These are phyloP conservation scores for Tachysurus fulvidraco DNA, from an alignment of 2,113 vertebrate genomes.

Conservation along the genomic window DNA sequence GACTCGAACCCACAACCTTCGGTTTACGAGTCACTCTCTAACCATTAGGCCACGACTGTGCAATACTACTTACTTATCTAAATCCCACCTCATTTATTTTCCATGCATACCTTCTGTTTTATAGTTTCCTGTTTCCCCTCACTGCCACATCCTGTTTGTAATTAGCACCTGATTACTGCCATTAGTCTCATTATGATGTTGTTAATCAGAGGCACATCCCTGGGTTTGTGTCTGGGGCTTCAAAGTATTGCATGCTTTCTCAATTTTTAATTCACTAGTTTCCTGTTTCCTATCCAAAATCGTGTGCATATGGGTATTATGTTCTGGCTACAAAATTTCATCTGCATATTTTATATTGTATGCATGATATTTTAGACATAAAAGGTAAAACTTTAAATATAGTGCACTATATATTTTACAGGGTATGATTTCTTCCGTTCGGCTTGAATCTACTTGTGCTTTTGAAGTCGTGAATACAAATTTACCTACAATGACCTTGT, in stretches of 20 bases:
- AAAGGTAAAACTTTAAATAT: too few relatives aligned
- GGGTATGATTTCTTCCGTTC: not conserved
- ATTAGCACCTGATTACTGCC: not conserved
- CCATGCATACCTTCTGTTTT: not conserved
- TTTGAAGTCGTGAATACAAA: not conserved
- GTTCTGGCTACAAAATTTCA: too few relatives aligned
- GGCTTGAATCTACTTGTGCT: not conserved
- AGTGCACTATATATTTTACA: not conserved
- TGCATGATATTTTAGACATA: too few relatives aligned
- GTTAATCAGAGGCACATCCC: not conserved
- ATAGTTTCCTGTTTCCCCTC: not conserved
- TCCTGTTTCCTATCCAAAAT: not conserved
- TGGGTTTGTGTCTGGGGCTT: not conserved
- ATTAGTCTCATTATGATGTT: not conserved
- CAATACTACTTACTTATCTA: not conserved
- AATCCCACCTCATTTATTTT: not conserved
- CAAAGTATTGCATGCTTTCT: not conserved
- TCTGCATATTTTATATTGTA: too few relatives aligned
- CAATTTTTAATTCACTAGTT: not conserved
- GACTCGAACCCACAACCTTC: too few relatives aligned
- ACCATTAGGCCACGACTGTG: too few relatives aligned
- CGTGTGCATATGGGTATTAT: too few relatives aligned
- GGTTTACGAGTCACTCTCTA: too few relatives aligned
- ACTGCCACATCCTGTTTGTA: not conserved
- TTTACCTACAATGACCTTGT: not conserved